Percentiles rank a stretch among this genome's conserved stretches.
Conservation (phyloP, 2,888 invertebrate species). For the Eueremaeus valkanovi region DNA sequence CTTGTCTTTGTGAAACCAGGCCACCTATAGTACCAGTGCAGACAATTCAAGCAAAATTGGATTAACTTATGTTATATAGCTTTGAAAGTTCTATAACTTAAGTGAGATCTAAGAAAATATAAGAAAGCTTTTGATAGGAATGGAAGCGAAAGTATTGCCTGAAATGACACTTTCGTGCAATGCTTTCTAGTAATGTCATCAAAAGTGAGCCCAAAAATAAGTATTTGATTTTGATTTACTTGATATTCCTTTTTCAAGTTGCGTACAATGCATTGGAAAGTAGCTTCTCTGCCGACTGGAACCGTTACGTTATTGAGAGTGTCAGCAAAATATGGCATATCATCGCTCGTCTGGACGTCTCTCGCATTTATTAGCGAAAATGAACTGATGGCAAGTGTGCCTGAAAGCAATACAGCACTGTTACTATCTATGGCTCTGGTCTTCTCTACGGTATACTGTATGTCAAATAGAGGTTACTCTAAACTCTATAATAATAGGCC, state of each 20-base stretch:
- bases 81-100: background rate
- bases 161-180: conserved; percentile 17
- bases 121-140: background rate
- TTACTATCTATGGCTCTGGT: too few relatives aligned
- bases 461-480: too few relatives aligned
- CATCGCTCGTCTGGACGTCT: conserved; percentile 12
- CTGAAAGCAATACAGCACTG: background rate
- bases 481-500: too few relatives aligned
- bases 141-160: too few relatives aligned
- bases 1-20: conserved; percentile 94
- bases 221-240: conserved; percentile 25
- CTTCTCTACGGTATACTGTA: too few relatives aligned
- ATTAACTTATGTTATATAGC: background rate
- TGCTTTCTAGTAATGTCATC: background rate
- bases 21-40: conserved; percentile 64
- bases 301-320: conserved; percentile 85
- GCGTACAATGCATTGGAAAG: conserved; percentile 82
- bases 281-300: conserved; percentile 76
- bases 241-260: conserved; percentile 62
- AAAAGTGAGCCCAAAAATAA: background rate
- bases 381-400: conserved; percentile 14
- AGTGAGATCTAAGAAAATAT: background rate
- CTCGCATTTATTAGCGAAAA: background rate
- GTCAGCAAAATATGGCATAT: conserved; percentile 65
- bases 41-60: background rate